Conservation (phyloP, 1,140 invertebrate genomes). For the Zaprionus taronus region DNA sequence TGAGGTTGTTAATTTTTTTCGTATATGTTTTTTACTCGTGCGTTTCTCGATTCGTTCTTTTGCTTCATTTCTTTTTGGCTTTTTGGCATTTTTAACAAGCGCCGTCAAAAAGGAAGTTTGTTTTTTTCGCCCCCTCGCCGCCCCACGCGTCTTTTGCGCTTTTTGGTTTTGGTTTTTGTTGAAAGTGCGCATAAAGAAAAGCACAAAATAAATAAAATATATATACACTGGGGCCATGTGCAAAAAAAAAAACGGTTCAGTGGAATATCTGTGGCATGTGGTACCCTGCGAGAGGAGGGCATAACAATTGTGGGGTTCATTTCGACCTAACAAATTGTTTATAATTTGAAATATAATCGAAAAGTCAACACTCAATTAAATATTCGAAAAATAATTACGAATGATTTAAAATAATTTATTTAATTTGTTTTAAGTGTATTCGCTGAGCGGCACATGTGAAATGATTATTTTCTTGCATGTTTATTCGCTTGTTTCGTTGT, state of each 20-base stretch:
- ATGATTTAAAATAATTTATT: not conserved
- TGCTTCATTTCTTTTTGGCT: constrained; percentile 55
- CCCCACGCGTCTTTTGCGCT: not conserved
- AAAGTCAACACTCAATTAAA: not conserved
- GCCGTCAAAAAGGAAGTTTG: constrained; percentile 79
- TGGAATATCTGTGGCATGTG: constrained; percentile 5
- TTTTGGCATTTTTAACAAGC: constrained; percentile 78
- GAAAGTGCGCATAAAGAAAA: constrained; percentile 53
- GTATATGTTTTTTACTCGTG: constrained; percentile 28
- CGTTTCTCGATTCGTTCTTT: constrained; percentile 35
- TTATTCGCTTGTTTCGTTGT: constrained; percentile 44
- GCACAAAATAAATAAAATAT: constrained; percentile 50
- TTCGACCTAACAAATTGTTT: not conserved
- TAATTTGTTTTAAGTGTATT: constrained; percentile 24
- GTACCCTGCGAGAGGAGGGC: not conserved
- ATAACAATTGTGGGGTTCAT: not conserved
- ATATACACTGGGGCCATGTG: constrained; percentile 46
- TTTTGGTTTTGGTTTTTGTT: constrained; percentile 36
- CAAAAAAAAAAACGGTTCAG: constrained; percentile 44
- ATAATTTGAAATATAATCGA: not conserved
- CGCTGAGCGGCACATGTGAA: not conserved
- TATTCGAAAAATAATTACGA: not conserved
- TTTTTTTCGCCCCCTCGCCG: constrained; percentile 22
- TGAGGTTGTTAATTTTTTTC: constrained; percentile 74
- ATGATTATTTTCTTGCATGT: constrained; percentile 21